These are phyloP conservation scores for Xerus rutilus DNA, from an alignment of 2,797 vertebrate species.

Conservation along the genomic window DNA sequence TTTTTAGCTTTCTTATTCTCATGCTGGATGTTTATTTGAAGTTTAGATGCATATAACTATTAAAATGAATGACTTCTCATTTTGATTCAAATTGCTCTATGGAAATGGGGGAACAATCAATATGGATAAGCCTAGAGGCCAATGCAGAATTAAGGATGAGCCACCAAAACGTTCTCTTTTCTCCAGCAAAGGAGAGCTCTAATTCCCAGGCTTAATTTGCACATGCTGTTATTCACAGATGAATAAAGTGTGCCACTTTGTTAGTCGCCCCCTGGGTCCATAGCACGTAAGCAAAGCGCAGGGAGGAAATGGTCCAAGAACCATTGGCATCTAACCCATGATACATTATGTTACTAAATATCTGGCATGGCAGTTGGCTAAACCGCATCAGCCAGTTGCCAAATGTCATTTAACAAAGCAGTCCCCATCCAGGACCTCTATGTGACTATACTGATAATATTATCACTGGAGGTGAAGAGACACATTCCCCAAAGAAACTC, in stretches of 20 bases:
- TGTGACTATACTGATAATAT: conserved; percentile 82
- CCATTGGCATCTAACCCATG: conserved; percentile 79
- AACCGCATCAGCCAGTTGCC: conserved; percentile 71
- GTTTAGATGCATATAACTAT: not conserved
- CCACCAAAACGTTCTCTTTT: conserved; percentile 60
- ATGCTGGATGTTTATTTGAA: conserved; percentile 12
- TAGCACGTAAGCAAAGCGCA: conserved; percentile 67
- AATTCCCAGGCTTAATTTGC: conserved; percentile 78
- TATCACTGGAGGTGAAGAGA: conserved; percentile 78
- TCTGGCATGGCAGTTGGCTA: conserved; percentile 82
- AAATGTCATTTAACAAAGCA: conserved; percentile 82
- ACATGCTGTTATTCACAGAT: conserved; percentile 80
- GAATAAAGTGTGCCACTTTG: conserved; percentile 79
- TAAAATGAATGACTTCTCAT: conserved; percentile 69
- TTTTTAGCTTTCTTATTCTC: conserved; percentile 54
- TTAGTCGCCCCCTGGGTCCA: conserved; percentile 78
- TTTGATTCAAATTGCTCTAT: conserved; percentile 70
- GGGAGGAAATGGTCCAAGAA: conserved; percentile 81
- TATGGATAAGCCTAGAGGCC: conserved; percentile 65
- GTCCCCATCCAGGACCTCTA: conserved; percentile 81
- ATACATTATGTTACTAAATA: conserved; percentile 83
- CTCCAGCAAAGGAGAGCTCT: conserved; percentile 47
- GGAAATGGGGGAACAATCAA: conserved; percentile 66
- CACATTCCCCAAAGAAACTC: conserved; percentile 79
- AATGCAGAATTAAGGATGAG: conserved; percentile 68